phyloP scores from a whole-genome alignment of 1,140 invertebrate species.

The Trinorchestia longiramus region DNA sequence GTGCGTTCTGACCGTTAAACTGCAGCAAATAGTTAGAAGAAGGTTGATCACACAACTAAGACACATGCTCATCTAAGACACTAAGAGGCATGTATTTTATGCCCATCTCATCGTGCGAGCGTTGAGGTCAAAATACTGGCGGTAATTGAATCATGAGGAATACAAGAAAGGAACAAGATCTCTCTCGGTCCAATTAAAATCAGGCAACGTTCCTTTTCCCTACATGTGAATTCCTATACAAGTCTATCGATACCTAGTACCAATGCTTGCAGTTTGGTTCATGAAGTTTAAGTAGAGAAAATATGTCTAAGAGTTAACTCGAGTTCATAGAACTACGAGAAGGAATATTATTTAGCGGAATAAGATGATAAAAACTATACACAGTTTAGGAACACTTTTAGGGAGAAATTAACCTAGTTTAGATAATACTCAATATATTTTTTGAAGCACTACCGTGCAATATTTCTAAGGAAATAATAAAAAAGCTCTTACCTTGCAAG shows the following conservation, averaged over 20 bases:
- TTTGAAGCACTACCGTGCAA: neutral
- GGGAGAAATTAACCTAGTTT: neutral
- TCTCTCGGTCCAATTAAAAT: too few relatives aligned
- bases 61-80: too few relatives aligned
- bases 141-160: neutral
- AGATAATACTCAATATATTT: neutral
- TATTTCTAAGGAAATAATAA: neutral
- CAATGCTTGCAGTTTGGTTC: too few relatives aligned
- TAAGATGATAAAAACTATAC: too few relatives aligned
- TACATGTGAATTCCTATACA: too few relatives aligned
- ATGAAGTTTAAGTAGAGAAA: too few relatives aligned
- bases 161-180: neutral
- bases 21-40: neutral
- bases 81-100: neutral
- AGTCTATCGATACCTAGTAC: too few relatives aligned
- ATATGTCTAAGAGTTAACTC: too few relatives aligned
- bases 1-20: constrained; percentile 59
- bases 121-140: neutral
- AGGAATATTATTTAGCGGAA: neutral
- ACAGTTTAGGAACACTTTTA: neutral
- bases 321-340: neutral
- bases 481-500: constrained; percentile 79
- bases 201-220: too few relatives aligned
- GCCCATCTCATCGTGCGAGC: neutral
- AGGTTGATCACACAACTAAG: neutral